These are phyloP conservation scores for Phyllotreta cruciferae DNA, from an alignment of 2,888 invertebrate genomes.

Conservation along the genomic window DNA sequence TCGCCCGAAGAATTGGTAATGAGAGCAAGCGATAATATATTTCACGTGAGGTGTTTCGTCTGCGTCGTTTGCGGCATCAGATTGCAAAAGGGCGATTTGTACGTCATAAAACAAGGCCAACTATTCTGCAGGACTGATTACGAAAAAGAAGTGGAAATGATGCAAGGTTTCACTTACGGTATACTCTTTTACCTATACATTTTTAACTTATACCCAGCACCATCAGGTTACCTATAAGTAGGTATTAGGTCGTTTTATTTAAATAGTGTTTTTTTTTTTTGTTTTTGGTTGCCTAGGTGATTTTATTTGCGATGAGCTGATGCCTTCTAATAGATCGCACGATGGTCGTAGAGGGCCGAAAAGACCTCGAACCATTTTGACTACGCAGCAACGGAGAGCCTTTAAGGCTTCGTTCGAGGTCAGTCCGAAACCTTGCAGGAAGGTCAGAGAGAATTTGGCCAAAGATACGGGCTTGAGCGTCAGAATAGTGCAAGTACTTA, in stretches of 20 bases:
- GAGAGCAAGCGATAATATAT: constrained; percentile 76
- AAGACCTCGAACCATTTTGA: constrained; percentile 82
- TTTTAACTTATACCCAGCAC: too few species aligned
- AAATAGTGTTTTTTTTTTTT: too few species aligned
- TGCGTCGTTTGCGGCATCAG: constrained; percentile 79
- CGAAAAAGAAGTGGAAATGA: constrained; percentile 79
- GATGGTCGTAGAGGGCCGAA: constrained; percentile 80
- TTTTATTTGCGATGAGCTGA: constrained; percentile 68
- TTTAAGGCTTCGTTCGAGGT: constrained; percentile 87
- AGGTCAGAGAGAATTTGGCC: constrained; percentile 81
- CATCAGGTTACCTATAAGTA: too few species aligned
- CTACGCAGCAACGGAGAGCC: constrained; percentile 81
- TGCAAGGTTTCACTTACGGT: constrained; percentile 68
- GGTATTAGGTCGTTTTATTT: too few species aligned
- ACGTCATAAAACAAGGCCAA: constrained; percentile 78
- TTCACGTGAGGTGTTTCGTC: constrained; percentile 80
- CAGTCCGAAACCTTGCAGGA: constrained; percentile 83
- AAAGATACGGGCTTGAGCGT: constrained; percentile 86
- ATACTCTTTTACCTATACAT: constrained; percentile 27
- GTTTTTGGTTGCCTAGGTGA: too few species aligned
- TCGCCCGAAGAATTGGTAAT: constrained; percentile 81
- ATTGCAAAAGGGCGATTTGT: constrained; percentile 82
- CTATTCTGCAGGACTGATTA: constrained; percentile 82
- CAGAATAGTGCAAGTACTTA: constrained; percentile 78
- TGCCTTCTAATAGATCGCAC: constrained; percentile 64